These are phyloP conservation scores for Phalacrocorax brasilianus DNA, from an alignment of 2,113 vertebrate species.

Conservation along the genomic window DNA sequence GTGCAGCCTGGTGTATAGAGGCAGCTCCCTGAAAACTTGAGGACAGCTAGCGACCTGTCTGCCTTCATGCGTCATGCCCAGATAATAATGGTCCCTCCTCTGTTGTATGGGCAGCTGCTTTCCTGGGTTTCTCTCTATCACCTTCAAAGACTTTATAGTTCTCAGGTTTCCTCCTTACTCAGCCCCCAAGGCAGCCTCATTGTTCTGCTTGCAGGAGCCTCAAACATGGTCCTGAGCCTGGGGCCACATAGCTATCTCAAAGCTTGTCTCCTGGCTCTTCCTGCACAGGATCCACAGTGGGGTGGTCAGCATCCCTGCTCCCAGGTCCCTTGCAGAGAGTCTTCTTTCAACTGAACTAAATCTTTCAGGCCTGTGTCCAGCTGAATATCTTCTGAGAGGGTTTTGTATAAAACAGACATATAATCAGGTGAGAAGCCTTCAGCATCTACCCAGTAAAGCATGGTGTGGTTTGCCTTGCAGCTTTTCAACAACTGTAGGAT, in stretches of 20 bases:
- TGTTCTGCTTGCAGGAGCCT: not conserved
- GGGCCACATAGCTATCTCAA: not conserved
- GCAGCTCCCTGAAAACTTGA: not conserved
- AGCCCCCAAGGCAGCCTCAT: not conserved
- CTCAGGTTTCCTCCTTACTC: not conserved
- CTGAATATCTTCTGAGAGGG: not conserved
- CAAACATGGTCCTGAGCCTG: not conserved
- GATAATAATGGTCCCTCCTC: not conserved
- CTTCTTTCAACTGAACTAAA: not conserved
- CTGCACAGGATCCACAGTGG: not conserved
- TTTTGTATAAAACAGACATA: not conserved
- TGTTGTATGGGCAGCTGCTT: not conserved
- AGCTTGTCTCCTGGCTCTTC: not conserved
- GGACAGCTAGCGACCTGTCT: not conserved
- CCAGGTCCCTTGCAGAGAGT: not conserved
- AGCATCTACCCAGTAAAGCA: not conserved
- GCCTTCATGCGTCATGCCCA: not conserved
- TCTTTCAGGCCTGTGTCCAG: not conserved
- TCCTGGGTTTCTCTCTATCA: not conserved
- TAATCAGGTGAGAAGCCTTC: not conserved
- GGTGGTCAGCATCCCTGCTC: not conserved
- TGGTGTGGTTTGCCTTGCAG: not conserved
- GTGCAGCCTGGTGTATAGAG: not conserved
- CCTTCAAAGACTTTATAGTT: not conserved
- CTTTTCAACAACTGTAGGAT: not conserved